Percentiles rank a stretch among this genome's conserved stretches.
Conservation (phyloP, 2,113 vertebrate species). For the Seriola quinqueradiata region DNA sequence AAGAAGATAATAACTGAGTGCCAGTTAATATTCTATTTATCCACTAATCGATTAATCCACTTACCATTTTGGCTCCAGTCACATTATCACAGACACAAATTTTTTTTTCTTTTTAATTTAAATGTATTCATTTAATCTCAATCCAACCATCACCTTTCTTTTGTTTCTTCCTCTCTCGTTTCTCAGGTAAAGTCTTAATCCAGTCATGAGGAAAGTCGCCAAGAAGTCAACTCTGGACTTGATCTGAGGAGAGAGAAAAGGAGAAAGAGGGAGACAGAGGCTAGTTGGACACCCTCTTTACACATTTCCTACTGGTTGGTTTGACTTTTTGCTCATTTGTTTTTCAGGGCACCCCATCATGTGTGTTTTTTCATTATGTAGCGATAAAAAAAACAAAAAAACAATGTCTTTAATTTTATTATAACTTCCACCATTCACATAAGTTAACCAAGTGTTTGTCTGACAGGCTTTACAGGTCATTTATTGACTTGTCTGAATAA, state of each 20-base stretch:
- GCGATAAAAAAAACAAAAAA: too few species aligned
- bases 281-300: constrained; percentile 14
- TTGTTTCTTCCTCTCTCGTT: background rate
- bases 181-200: constrained; percentile 44
- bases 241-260: constrained; percentile 30
- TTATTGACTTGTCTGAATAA: background rate
- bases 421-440: background rate
- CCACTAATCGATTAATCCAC: background rate
- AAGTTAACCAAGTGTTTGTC: background rate
- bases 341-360: background rate
- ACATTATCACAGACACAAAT: background rate
- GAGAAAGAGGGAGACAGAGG: constrained; percentile 1
- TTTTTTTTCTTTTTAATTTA: background rate
- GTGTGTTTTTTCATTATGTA: too few species aligned
- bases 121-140: background rate
- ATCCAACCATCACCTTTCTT: background rate
- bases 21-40: background rate
- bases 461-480: background rate
- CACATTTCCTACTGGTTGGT: constrained; percentile 63
- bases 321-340: background rate
- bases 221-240: constrained; percentile 33
- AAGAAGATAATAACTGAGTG: constrained; percentile 39
- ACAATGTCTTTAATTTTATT: too few species aligned
- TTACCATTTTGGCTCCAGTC: background rate
- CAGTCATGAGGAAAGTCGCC: constrained; percentile 58